Conservation (phyloP, 2,797 vertebrate genomes). For the Notolabrus celidotus region DNA sequence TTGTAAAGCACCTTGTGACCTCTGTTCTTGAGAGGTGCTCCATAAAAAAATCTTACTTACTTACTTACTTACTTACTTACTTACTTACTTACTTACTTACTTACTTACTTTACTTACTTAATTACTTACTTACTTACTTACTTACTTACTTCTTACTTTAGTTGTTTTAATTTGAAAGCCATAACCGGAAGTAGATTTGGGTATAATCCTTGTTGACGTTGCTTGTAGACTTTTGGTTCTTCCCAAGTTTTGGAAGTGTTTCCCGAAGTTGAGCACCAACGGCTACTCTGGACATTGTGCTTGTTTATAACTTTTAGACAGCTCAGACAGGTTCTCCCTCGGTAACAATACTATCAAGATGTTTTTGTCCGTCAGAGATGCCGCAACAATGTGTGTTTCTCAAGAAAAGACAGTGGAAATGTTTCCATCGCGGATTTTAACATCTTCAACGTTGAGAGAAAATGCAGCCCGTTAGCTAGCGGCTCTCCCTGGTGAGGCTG, state of each 20-base stretch:
- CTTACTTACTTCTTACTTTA: too few relatives aligned
- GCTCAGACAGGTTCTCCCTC: background rate
- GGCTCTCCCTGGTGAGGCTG: conserved; percentile 55
- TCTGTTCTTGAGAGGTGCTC: too few relatives aligned
- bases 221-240: background rate
- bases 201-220: accelerated
- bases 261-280: conserved; percentile 7
- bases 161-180: conserved; percentile 51
- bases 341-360: background rate
- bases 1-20: too few relatives aligned
- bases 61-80: too few relatives aligned
- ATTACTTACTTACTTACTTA: too few relatives aligned
- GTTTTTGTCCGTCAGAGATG: background rate
- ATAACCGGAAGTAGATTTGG: background rate
- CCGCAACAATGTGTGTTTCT: background rate
- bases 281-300: background rate
- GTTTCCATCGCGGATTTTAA: conserved; percentile 33
- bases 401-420: conserved; percentile 8
- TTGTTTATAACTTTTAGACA: background rate
- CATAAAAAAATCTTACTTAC: too few relatives aligned
- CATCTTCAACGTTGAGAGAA: conserved; percentile 16
- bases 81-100: too few relatives aligned
- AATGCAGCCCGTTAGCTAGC: conserved; percentile 61
- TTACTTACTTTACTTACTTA: too few relatives aligned
- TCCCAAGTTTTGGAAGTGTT: conserved; percentile 63